Base-by-base conservation (phyloP, 2,888 invertebrate genomes). In the Phaonia tiefii region DNA sequence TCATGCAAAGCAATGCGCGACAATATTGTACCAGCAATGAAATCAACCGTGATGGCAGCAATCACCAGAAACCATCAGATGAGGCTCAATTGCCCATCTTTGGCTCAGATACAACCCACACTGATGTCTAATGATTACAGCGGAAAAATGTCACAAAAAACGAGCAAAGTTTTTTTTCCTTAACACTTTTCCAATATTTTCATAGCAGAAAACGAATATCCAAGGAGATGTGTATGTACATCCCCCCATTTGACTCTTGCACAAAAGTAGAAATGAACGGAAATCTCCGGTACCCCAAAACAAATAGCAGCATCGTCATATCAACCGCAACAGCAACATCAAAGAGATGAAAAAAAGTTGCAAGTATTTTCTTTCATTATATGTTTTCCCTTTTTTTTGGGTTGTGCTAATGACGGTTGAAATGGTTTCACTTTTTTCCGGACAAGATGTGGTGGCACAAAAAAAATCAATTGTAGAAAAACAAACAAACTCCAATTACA, bases 281-380 rank as follows among this genome's bases (percentile, higher is more conserved):
- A 46, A 15, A 15, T 15, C 13, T 46, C 15, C 46, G 46, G 3
- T 15, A 49, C 49, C 49, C 46, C 31, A 1, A 26, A 44, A 44
- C 10, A 56, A 66, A 26, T 46, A 60, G 39, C 15, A 17, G 1
- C 22, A 58, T 54, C 74, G 67, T 67, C 74, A 73, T 73, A 77
- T 80, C 77, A 80, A 80, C 77, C 77, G 51, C 77, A 80, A 71
- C 51, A 77, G n/a, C 77, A 67, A n/a, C n/a, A 39, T 65, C 26
- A 44, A 39, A 39, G 39, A 25, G 26, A 46, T 25, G 39, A 58
- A 63, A 69, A 51, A 65, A 58, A n/a, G 1, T 63, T 42, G 25
- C 31, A 31, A 15, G 22, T 54, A n/a, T 56, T 58, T 15, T 58
- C 15, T 46, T 15, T 46, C 46, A 15, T 46, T 10, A 4, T 13